Conservation (phyloP, 2,113 vertebrate genomes). For the Colius striatus region DNA sequence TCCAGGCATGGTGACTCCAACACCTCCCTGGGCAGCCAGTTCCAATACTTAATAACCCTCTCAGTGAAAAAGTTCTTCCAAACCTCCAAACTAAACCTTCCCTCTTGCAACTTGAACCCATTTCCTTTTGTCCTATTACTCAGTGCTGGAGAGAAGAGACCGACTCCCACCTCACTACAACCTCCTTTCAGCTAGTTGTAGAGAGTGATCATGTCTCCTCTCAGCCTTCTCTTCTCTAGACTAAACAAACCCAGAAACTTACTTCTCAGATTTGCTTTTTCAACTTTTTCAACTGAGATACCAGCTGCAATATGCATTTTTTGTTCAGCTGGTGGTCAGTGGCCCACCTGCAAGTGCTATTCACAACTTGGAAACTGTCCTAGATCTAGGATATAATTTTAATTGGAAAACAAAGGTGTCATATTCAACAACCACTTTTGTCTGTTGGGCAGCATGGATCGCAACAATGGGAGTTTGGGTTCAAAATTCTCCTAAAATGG, state of each 20-base stretch:
- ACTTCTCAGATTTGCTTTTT: background rate
- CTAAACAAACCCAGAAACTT: background rate
- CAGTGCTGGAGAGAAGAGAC: no score
- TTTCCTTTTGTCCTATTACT: no score
- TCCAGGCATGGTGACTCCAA: no score
- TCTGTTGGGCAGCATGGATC: background rate
- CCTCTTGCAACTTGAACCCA: no score
- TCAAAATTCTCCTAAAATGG: background rate
- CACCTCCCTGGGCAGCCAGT: no score
- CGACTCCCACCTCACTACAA: no score
- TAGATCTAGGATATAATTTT: background rate
- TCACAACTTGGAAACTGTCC: background rate
- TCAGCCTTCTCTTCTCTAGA: no score
- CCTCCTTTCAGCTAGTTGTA: no score
- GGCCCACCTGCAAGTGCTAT: background rate
- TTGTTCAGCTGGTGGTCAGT: fast-evolving
- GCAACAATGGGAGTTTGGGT: background rate
- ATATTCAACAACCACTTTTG: background rate
- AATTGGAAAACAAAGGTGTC: background rate
- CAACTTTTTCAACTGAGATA: background rate
- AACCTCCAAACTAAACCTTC: no score
- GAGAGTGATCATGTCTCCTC: no score
- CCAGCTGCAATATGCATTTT: background rate
- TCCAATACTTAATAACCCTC: no score
- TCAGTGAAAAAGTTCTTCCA: no score